Base-by-base conservation (phyloP, 2,797 vertebrate genomes). In the Hydrocynus forskahlii region DNA sequence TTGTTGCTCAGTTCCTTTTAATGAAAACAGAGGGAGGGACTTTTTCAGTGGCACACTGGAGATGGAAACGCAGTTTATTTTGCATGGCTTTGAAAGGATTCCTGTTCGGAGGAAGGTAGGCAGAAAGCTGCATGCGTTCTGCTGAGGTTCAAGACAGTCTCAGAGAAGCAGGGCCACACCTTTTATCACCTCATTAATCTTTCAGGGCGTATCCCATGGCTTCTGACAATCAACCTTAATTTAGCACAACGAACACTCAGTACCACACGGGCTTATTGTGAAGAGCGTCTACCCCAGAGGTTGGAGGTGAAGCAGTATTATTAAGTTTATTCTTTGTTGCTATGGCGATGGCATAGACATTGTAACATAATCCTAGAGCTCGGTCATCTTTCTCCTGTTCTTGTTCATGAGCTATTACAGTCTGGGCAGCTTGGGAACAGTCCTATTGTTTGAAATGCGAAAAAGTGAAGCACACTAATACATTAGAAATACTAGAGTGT, bases 131-230 rank as follows among this genome's bases (percentile, higher is more conserved):
- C 10, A 5, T 69, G 43, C 14, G 48, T 4, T 71, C 21, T 50
- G 48, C 13, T 2, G 25, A 72, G 43, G 68, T 70, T 50, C 14
- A n/a, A 4, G 35, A 25, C 19, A 16, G 38, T 14, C 62, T 67
- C 13, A 35, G 19, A 59, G 68, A 68, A 67, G 1, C 45, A 48
- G n/a, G 69, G n/a, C 62, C 76, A 82, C 69, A 73, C 81, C 73
- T 69, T 45, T 79, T 35, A 13, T 25, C 16, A 62, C n/a, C 71
- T 83, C 55, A 69, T 78, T 73, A 78, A 78, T 74, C 45, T 78
- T 82, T 82, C 7, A 67, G 63, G 55, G 52, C 45, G 67, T 78
- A 68, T 74, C 70, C 63, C 25, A 66, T 73, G 75, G 29, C 81
- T 23, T 68, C 7, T 43, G 63, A 60, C 25, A 63, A 38, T 78